Conservation (phyloP, 1,140 invertebrate species). For the Coelopa frigida region DNA sequence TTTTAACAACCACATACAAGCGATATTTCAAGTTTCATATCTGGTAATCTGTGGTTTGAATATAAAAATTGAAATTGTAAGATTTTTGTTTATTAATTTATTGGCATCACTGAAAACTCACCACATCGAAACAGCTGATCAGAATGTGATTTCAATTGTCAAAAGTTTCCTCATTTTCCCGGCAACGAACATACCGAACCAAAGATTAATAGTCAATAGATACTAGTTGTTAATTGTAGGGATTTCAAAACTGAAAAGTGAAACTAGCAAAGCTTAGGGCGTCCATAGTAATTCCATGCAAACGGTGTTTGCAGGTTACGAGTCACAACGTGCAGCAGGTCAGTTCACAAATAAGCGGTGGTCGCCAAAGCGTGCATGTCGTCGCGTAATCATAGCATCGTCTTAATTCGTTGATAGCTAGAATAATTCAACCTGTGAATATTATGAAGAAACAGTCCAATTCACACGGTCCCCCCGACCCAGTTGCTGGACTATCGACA, state of each 20-base stretch:
- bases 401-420: too few relatives aligned
- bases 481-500: constrained; percentile 10
- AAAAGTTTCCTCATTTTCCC: constrained; percentile 5
- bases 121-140: too few relatives aligned
- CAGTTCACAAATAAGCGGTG: not conserved
- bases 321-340: not conserved
- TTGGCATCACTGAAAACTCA: too few relatives aligned
- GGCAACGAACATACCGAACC: not conserved
- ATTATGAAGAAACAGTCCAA: constrained; percentile 34
- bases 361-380: too few relatives aligned
- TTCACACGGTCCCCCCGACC: constrained; percentile 27
- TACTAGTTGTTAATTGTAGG: not conserved
- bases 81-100: too few relatives aligned
- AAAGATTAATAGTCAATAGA: not conserved
- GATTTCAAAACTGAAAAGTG: not conserved
- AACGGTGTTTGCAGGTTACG: not conserved
- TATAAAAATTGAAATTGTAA: too few relatives aligned
- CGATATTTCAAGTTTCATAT: too few relatives aligned
- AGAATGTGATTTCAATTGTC: too few relatives aligned
- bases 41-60: too few relatives aligned
- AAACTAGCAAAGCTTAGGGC: not conserved
- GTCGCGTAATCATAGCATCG: too few relatives aligned
- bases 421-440: not conserved
- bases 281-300: not conserved
- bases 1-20: too few relatives aligned